Percentiles rank a stretch among this genome's conserved stretches.
phyloP scores from a whole-genome alignment of 2,888 invertebrate species.

The Monochamus alternatus region DNA sequence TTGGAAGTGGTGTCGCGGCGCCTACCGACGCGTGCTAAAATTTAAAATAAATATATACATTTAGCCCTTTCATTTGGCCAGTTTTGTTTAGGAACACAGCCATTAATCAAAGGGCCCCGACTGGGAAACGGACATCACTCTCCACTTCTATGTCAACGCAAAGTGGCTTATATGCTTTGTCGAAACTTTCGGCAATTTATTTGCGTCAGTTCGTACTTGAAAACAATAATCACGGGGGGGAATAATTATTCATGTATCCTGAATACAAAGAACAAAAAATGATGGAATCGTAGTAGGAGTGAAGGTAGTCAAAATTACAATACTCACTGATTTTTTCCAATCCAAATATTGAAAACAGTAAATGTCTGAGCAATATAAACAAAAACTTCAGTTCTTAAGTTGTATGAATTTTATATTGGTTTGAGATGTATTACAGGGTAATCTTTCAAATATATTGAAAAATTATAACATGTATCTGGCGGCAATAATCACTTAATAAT shows the following conservation, averaged over 20 bases:
- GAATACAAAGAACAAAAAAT: background rate
- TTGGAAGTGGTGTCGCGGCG: background rate
- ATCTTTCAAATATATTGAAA: too few species aligned
- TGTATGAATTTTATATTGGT: too few species aligned
- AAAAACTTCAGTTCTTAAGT: too few species aligned
- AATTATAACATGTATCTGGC: too few species aligned
- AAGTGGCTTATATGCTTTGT: constrained; percentile 52
- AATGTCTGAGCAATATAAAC: too few species aligned
- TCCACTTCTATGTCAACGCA: constrained; percentile 48
- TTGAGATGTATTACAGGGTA: too few species aligned
- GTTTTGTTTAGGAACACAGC: constrained; percentile 37
- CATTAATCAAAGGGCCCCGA: constrained; percentile 35
- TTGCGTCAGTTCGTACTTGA: constrained; percentile 40
- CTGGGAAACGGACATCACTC: constrained; percentile 33
- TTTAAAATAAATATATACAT: constrained; percentile 31
- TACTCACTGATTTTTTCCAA: too few species aligned
- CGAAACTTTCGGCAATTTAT: constrained; percentile 51
- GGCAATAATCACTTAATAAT: too few species aligned
- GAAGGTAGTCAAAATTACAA: too few species aligned
- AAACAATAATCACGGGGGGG: constrained; percentile 41
- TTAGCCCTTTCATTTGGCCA: constrained; percentile 35
- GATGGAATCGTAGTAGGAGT: too few species aligned
- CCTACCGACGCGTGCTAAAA: background rate
- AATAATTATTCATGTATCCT: constrained; percentile 45
- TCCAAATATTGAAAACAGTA: too few species aligned